Conservation (phyloP, 1,140 invertebrate genomes). For the Ceratoteleas bidentatus region DNA sequence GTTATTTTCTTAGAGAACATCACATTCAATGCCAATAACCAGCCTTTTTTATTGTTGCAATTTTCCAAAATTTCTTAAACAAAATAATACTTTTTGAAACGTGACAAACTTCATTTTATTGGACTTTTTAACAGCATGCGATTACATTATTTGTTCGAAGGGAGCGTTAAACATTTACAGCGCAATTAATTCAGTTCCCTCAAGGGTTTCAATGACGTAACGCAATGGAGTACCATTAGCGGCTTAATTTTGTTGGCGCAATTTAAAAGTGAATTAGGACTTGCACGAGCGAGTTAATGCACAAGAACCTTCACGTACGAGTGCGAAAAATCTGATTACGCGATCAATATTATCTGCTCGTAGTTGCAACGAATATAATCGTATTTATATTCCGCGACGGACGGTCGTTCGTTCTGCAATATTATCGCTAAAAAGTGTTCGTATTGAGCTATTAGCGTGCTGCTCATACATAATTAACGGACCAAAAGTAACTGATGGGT, state of each 20-base stretch:
- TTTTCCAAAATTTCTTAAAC: too few relatives aligned
- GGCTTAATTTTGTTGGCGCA: not conserved
- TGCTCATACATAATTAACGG: slow-evolving; percentile 53
- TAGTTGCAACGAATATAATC: slow-evolving; percentile 24
- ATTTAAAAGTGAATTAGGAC: slow-evolving; percentile 19
- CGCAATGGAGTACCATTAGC: not conserved
- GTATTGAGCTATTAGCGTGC: slow-evolving; percentile 53
- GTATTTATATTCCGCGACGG: slow-evolving; percentile 48
- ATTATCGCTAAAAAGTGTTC: slow-evolving; percentile 44
- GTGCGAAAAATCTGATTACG: slow-evolving; percentile 28
- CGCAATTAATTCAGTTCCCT: too few relatives aligned
- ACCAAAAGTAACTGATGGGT: slow-evolving; percentile 44
- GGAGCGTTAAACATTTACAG: too few relatives aligned
- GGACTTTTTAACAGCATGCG: too few relatives aligned
- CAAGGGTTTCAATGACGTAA: too few relatives aligned
- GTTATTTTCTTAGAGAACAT: too few relatives aligned
- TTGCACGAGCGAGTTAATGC: slow-evolving; percentile 15
- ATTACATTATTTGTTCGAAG: too few relatives aligned
- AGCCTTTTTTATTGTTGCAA: too few relatives aligned
- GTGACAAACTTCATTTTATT: too few relatives aligned
- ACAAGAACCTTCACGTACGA: slow-evolving; percentile 5
- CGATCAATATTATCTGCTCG: slow-evolving; percentile 45
- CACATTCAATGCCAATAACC: too few relatives aligned
- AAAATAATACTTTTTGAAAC: too few relatives aligned
- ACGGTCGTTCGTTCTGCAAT: slow-evolving; percentile 17